Evolutionary conservation across 2,113 vertebrate species (phyloP).

Genomic region (Gallinago undulata): DNA sequence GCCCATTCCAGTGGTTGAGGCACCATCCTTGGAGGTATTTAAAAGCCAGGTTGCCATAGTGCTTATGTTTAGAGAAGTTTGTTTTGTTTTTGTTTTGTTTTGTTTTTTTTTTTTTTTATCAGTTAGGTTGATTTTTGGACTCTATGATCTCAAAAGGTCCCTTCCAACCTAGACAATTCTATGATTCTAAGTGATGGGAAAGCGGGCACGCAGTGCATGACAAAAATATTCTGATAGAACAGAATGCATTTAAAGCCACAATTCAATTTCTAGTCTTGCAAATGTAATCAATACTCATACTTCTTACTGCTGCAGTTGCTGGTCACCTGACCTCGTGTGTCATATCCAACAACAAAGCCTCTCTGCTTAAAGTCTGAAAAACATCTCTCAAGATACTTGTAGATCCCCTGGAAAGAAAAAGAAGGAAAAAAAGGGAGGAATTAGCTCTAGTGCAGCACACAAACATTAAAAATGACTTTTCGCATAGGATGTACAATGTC

Average conservation of each 20-base stretch:
- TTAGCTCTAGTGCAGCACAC: background rate
- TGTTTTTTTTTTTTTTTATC: too few species aligned
- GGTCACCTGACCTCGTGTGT: conserved; percentile 88
- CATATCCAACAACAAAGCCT: conserved; percentile 93
- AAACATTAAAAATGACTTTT: background rate
- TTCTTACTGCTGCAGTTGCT: conserved; percentile 93
- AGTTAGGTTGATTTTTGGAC: too few species aligned
- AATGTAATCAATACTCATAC: conserved; percentile 71
- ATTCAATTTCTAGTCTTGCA: conserved; percentile 29
- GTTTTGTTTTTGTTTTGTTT: too few species aligned
- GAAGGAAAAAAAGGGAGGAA: background rate
- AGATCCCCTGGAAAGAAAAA: conserved; percentile 82
- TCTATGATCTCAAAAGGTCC: too few species aligned
- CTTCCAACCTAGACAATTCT: too few species aligned
- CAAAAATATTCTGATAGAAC: background rate
- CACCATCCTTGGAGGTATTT: too few species aligned
- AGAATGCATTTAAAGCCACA: background rate
- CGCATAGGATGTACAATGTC: background rate
- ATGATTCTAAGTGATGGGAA: background rate
- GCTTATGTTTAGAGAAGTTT: too few species aligned
- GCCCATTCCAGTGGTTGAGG: too few species aligned
- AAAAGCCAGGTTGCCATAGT: too few species aligned
- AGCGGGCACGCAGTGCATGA: background rate
- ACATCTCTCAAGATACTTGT: conserved; percentile 83
- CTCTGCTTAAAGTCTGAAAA: conserved; percentile 84